Evolutionary conservation across 2,888 invertebrate species (phyloP).

Genomic region (Sarcophaga variegata): DNA sequence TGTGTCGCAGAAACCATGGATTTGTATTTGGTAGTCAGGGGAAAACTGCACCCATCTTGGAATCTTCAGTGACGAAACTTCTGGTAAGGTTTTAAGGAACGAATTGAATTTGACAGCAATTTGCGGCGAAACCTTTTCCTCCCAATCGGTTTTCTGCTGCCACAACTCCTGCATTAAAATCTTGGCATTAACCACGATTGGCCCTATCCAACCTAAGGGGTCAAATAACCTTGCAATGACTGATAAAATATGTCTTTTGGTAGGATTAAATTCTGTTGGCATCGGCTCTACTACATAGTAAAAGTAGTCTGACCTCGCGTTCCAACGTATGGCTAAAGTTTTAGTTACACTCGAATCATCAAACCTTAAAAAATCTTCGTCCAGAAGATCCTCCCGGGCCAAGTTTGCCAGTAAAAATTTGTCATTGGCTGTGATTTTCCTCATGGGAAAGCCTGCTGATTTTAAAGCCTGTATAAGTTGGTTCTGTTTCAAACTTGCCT

Average conservation of each 20-base stretch:
- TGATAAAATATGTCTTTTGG: constrained; percentile 10
- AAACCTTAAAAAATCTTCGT: too few relatives aligned
- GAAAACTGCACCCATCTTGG: background rate
- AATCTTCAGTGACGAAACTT: background rate
- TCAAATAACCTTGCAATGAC: constrained; percentile 3
- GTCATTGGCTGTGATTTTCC: too few relatives aligned
- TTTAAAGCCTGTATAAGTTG: background rate
- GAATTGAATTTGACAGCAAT: background rate
- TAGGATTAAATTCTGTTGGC: background rate
- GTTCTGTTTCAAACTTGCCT: constrained; percentile 1
- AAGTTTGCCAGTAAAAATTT: too few relatives aligned
- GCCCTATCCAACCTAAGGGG: background rate
- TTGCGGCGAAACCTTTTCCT: background rate
- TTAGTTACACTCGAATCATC: too few relatives aligned
- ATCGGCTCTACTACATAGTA: too few relatives aligned
- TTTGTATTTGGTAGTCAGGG: background rate
- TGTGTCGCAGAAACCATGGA: constrained; percentile 11
- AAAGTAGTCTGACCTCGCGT: too few relatives aligned
- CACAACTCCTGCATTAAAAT: background rate
- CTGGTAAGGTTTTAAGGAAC: background rate
- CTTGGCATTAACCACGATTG: too few relatives aligned
- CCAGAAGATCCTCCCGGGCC: too few relatives aligned
- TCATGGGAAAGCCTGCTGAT: background rate
- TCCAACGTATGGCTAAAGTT: too few relatives aligned
- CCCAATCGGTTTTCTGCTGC: background rate